Evolutionary conservation across 2,797 vertebrate species (phyloP), one percentile per base, ranked within the genome.

Genomic region (Sebastes kiyomatsui): DNA sequence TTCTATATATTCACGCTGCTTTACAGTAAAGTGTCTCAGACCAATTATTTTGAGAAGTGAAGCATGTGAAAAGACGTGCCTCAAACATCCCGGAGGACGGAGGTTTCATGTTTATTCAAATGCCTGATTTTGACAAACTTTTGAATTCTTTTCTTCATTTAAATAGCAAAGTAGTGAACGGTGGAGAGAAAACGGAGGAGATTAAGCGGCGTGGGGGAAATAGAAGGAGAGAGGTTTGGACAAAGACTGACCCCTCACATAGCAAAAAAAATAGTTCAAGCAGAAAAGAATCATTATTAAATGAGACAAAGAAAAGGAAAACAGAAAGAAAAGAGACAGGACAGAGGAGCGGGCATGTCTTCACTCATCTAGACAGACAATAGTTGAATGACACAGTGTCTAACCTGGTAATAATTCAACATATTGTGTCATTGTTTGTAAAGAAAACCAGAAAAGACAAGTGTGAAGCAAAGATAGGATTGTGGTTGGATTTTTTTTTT

Each of bases 251-350:
- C 83, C 87, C 60, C 80, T 84, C 72, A 25, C 61, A 58, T 33
- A 42, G 32, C 14, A 22, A 32, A 61, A 66, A 59, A 60, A 71
- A 85, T 88, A 88, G 86, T 89, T 85, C 61, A 64, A 32, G 77
- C 69, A 86, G 77, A 89, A 83, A 85, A 81, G 82, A 89, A 75
- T 89, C 72, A 76, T 81, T 87, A 87, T 86, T 46, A 79, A 77
- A 85, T 77, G 72, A 89, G 81, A 90, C 82, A 92, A 90, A 88
- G 83, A 84, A 75, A 83, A 77, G 65, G 80, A 83, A 86, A 87
- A 88, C 42, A 66, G 64, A 78, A 52, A 79, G 79, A 83, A 80
- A 77, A 69, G 32, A 81, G 38, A 61, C 70, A 67, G 68, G 67
- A 78, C 56, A 42, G 83, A 80, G 68, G 81, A 88, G 68, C 60